Base-by-base conservation (phyloP, 2,113 vertebrate genomes). In the Thunnus maccoyii region DNA sequence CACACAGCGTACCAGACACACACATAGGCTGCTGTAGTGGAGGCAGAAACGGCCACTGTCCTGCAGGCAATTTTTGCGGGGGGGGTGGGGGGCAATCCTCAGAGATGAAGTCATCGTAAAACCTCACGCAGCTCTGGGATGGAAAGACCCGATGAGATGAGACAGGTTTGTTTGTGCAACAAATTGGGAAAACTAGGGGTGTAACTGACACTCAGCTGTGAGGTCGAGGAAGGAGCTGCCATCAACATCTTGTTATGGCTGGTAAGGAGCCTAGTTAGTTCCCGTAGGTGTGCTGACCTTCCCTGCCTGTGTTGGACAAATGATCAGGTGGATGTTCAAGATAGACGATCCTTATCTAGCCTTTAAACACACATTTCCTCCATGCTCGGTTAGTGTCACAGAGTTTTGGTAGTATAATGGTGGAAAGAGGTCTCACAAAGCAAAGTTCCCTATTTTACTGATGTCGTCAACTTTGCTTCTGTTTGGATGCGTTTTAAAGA, bases 141-240 rank as follows among this genome's bases (percentile, higher is more conserved):
- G 76, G 86, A 80, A 67, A 67, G 78, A 76, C 62, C 3, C 12
- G 76, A 82, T 81, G 79, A 78, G 84, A 87, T 2, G 69, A 82
- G 79, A 82, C 56, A 12, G 73, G 81, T 72, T 56, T 86, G 84
- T 91, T 92, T 90, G 83, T 78, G 86, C 80, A 76, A 80, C 86
- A 81, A 76, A 80, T 78, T 78, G 76, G 78, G 85, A 92, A 80
- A 76, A 84, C 20, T 56, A 65, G 55, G 57, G 72, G 76, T 67
- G 78, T 57, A 79, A 84, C 47, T 72, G 89, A 88, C 83, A 82
- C 78, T 77, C 80, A 30, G 74, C 3, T 32, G 75, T 1, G 30
- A 54, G 84, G 82, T 66, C 14, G 50, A 62, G 36, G 73, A 75
- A 50, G 56, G 52, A 73, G 82, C 78, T 69, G 85, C 81, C 81